A percentile compares a stretch with the other conserved stretches of the same genome.
These are phyloP conservation scores for Branchipolynoe longqiensis DNA, from an alignment of 2,888 invertebrate genomes.

Conservation along the genomic window DNA sequence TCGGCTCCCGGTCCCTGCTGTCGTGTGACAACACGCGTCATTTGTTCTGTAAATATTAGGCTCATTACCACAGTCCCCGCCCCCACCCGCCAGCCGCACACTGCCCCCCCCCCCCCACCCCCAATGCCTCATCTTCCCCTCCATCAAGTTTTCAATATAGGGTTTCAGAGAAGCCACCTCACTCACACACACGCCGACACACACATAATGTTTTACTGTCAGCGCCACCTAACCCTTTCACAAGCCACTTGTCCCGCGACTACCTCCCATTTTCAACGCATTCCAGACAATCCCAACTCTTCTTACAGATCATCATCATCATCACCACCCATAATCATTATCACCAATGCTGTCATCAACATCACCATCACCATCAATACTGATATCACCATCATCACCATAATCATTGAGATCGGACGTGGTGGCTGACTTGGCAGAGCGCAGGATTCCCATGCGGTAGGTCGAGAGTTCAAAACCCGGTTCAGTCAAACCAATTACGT, in stretches of 20 bases:
- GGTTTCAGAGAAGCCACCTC: too few relatives aligned
- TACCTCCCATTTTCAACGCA: too few relatives aligned
- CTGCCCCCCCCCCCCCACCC: neutral
- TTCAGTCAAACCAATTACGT: too few relatives aligned
- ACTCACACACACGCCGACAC: neutral
- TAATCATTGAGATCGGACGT: too few relatives aligned
- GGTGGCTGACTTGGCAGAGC: too few relatives aligned
- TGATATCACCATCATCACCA: too few relatives aligned
- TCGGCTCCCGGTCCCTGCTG: neutral
- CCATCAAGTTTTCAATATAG: neutral
- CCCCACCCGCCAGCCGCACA: neutral
- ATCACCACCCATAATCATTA: neutral
- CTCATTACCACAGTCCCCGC: conserved; percentile 26
- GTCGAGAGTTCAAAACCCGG: too few relatives aligned
- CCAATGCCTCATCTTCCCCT: neutral
- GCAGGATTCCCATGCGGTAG: too few relatives aligned
- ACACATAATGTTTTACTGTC: neutral
- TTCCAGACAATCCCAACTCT: too few relatives aligned
- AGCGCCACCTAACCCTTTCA: too few relatives aligned
- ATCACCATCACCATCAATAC: too few relatives aligned
- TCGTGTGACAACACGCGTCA: conserved; percentile 41
- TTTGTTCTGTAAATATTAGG: conserved; percentile 53
- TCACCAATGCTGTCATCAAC: too few relatives aligned
- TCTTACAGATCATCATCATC: neutral
- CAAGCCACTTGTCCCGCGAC: neutral